Conservation (phyloP, 2,797 vertebrate genomes). For the Diplodus puntazzo region DNA sequence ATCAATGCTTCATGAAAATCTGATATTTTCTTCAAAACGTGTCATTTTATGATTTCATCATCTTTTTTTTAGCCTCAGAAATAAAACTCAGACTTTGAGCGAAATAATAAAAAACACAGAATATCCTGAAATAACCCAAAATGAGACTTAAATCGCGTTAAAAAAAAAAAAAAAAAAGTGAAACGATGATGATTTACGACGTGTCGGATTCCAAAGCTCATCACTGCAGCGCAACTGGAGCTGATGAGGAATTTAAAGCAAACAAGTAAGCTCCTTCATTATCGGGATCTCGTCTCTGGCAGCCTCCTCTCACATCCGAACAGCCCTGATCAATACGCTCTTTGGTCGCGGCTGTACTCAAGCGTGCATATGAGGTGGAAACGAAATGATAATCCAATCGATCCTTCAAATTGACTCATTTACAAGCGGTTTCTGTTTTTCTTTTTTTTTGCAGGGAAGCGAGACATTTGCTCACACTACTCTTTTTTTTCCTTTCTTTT, state of each 20-base stretch:
- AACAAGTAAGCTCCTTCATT: slow-evolving; percentile 75
- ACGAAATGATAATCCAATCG: slow-evolving; percentile 81
- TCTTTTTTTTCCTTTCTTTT: background rate
- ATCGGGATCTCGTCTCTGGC: slow-evolving; percentile 69
- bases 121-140: background rate
- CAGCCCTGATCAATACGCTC: slow-evolving; percentile 75
- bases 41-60: background rate
- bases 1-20: background rate
- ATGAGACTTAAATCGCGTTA: background rate
- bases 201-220: slow-evolving; percentile 17
- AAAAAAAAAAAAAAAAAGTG: background rate
- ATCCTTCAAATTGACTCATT: slow-evolving; percentile 78
- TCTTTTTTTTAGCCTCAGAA: background rate
- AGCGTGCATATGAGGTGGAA: slow-evolving; percentile 76
- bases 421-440: slow-evolving; percentile 62
- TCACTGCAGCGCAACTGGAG: slow-evolving; percentile 39
- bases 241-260: slow-evolving; percentile 70
- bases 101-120: background rate
- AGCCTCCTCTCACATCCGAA: slow-evolving; percentile 57
- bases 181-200: slow-evolving; percentile 38
- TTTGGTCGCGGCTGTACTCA: slow-evolving; percentile 70
- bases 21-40: background rate
- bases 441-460: slow-evolving; percentile 42
- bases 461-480: slow-evolving; percentile 40
- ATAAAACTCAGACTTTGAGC: background rate